phyloP scores from a whole-genome alignment of 2,113 vertebrate genomes.

The Elephantulus edwardii region DNA sequence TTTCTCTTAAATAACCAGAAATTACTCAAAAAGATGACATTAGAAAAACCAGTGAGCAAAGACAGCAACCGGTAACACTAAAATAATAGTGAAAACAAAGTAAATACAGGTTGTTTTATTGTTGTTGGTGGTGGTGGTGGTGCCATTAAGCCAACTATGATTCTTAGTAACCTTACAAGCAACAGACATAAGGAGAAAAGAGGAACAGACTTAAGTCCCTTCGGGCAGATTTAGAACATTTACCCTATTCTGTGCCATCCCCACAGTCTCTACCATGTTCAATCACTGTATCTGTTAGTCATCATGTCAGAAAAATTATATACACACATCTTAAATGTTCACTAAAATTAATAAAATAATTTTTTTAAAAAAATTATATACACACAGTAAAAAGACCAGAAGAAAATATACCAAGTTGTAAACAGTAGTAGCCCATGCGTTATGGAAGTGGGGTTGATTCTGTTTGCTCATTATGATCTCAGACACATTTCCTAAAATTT shows the following conservation, averaged over 20 bases:
- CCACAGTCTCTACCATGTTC: too few species aligned
- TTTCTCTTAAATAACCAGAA: background rate
- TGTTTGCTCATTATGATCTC: constrained; percentile 23
- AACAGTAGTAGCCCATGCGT: background rate
- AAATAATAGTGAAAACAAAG: background rate
- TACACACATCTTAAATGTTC: too few species aligned
- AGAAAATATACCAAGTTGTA: background rate
- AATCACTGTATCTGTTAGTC: too few species aligned
- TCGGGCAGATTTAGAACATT: too few species aligned
- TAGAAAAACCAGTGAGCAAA: background rate
- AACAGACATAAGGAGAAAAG: too few species aligned
- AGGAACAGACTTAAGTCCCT: too few species aligned
- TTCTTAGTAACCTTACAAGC: too few species aligned
- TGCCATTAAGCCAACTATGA: too few species aligned
- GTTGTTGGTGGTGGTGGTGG: too few species aligned
- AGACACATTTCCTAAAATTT: constrained; percentile 17
- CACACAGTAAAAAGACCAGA: background rate
- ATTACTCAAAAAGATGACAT: background rate
- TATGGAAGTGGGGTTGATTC: constrained; percentile 18
- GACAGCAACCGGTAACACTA: background rate
- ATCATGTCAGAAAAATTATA: too few species aligned
- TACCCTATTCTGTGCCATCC: too few species aligned
- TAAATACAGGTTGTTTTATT: background rate
- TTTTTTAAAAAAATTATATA: background rate
- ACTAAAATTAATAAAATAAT: background rate